Evolutionary conservation across 2,888 invertebrate species (phyloP), one percentile per base, ranked within the genome.

Genomic region (Drepanosiphum platanoidis): DNA sequence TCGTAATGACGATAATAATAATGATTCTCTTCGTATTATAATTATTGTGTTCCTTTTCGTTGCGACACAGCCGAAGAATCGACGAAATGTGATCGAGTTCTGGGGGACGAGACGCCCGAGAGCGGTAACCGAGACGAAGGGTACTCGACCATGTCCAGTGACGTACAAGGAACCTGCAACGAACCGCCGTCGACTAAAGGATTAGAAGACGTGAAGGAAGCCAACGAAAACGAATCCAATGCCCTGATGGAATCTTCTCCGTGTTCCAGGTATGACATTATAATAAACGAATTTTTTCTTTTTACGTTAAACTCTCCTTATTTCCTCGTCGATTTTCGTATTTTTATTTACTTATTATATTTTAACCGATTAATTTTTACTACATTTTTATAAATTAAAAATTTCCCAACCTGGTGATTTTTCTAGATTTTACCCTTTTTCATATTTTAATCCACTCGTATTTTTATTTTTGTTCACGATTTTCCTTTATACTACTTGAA

Each of bases 71-170:
- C 61, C 32, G 82, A 87, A 42, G 86, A 86, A 66, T 46, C 86
- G 34, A 78, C 86, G 46, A 87, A 87, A 86, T 77, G 74, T n/a
- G 75, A 84, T 27, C 75, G 75, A 22, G 86, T 86, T 22, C 81
- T 81, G n/a, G 93, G 92, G 42, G 94, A 93, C 22, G 94, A 94
- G 89, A 94, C 94, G 87, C 94, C 94, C 0, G 94, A 94, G 88
- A 94, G 94, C 88, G 94, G 94, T 68, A 94, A 94, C 87, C 92
- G 94, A 88, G 95, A 95, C 90, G 95, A 95, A 89, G 95, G 95
- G 30, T 95, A 95, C 90, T 95, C 95, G 86, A 95, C 95, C 7
- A 95, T 95, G 95, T 95, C 95, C 18, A 94, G 94, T 87, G 95
- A 95, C 89, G 94, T 94, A 1, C 94, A 95, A 89, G 93, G 88